Evolutionary conservation across 2,113 vertebrate species (phyloP).

Genomic region (Eptesicus fuscus): DNA sequence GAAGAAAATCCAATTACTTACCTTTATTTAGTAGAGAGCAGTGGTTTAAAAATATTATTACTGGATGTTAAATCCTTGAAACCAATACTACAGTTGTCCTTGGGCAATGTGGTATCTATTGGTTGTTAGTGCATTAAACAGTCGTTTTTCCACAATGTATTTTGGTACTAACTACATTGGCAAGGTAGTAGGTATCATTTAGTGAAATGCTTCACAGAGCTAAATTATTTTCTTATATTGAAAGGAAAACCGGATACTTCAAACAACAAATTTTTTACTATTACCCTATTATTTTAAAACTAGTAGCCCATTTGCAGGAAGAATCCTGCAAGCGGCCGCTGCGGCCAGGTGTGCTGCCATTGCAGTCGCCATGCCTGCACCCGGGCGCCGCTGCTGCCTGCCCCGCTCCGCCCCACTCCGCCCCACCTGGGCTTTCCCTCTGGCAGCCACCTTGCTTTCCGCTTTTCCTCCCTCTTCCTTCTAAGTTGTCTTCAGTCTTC

Average conservation of each 20-base stretch:
- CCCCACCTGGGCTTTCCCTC: too few species aligned
- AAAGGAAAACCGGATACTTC: not conserved
- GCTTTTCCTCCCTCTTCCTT: too few species aligned
- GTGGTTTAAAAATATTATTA: conserved; percentile 65
- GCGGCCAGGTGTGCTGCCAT: too few species aligned
- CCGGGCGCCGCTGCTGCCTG: too few species aligned
- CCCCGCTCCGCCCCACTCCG: too few species aligned
- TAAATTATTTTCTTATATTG: not conserved
- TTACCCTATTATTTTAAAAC: not conserved
- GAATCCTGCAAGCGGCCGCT: too few species aligned
- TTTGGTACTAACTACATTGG: not conserved
- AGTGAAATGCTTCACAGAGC: not conserved
- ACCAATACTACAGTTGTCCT: not conserved
- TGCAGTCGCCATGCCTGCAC: too few species aligned
- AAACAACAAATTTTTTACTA: not conserved
- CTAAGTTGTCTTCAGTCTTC: too few species aligned
- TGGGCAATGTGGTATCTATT: not conserved
- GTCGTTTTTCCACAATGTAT: not conserved
- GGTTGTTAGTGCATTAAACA: not conserved
- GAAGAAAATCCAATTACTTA: conserved; percentile 70
- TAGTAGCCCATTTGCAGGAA: too few species aligned
- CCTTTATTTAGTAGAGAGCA: conserved; percentile 63
- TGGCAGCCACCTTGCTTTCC: too few species aligned
- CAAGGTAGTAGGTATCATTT: not conserved
- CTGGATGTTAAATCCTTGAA: conserved; percentile 37